Evolutionary conservation across 2,888 invertebrate genomes (phyloP).

Genomic region (Reticulitermes lucifugus): DNA sequence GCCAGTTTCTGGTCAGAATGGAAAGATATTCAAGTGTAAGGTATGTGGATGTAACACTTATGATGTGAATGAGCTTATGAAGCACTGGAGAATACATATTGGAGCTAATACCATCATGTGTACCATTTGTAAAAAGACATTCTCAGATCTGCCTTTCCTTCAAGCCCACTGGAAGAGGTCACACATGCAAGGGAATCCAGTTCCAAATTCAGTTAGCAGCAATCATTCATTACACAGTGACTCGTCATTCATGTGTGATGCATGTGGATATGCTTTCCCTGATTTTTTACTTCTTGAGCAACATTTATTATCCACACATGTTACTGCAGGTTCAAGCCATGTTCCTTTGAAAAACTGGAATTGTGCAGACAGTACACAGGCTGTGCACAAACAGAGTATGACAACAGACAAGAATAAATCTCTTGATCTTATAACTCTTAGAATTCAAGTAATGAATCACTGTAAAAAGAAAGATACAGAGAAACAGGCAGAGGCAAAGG

Average conservation of each 20-base stretch:
- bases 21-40: not conserved
- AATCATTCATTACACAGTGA: not conserved
- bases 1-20: not conserved
- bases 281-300: not conserved
- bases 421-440: not conserved
- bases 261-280: slow-evolving; percentile 1
- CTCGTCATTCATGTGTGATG: not conserved
- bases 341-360: not conserved
- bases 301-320: slow-evolving; percentile 24
- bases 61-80: not conserved
- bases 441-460: not conserved
- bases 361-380: slow-evolving; percentile 2
- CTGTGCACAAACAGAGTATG: not conserved
- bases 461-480: not conserved
- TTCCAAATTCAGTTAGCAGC: not conserved
- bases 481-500: not conserved
- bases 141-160: slow-evolving; percentile 20
- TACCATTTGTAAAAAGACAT: slow-evolving; percentile 19
- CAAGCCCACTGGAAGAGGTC: slow-evolving; percentile 24
- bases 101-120: slow-evolving; percentile 8
- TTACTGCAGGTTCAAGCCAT: not conserved
- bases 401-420: not conserved
- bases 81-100: slow-evolving; percentile 27
- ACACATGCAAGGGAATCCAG: slow-evolving; percentile 4
- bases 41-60: not conserved